These are phyloP conservation scores for Gorsachius magnificus DNA, from an alignment of 2,797 vertebrate genomes.

Conservation along the genomic window DNA sequence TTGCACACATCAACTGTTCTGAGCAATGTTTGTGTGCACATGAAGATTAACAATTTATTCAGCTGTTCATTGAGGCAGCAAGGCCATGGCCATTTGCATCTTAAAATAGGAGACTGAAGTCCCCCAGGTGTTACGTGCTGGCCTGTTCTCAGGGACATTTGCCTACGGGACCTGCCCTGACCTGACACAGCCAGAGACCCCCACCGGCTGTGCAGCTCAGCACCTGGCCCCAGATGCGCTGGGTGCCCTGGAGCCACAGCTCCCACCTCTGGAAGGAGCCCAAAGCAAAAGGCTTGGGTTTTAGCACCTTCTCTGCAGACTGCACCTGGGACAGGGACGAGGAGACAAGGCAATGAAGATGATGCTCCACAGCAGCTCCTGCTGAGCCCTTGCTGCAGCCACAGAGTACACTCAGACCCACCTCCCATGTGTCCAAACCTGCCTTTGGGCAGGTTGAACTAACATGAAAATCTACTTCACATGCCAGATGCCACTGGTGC, in stretches of 20 bases:
- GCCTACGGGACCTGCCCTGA: neutral
- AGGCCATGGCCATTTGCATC: neutral
- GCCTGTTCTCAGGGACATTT: neutral
- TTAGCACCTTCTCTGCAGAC: neutral
- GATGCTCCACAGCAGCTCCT: neutral
- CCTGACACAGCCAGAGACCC: neutral
- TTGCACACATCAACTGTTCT: neutral
- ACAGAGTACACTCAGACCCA: accelerated
- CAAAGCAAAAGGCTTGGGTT: neutral
- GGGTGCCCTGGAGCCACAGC: neutral
- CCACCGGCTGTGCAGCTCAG: accelerated
- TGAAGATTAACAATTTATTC: neutral
- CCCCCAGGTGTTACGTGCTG: neutral
- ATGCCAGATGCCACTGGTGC: neutral
- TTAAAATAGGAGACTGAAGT: neutral
- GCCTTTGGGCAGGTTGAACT: neutral
- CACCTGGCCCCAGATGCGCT: neutral
- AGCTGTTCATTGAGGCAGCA: neutral
- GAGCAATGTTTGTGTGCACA: neutral
- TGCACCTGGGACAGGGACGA: too few species aligned
- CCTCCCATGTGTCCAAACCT: neutral
- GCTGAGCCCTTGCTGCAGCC: neutral
- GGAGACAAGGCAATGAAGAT: neutral
- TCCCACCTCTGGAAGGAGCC: neutral
- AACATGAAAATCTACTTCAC: constrained; percentile 13